Evolutionary conservation across 2,797 vertebrate species (phyloP).

Genomic region (Anableps anableps): DNA sequence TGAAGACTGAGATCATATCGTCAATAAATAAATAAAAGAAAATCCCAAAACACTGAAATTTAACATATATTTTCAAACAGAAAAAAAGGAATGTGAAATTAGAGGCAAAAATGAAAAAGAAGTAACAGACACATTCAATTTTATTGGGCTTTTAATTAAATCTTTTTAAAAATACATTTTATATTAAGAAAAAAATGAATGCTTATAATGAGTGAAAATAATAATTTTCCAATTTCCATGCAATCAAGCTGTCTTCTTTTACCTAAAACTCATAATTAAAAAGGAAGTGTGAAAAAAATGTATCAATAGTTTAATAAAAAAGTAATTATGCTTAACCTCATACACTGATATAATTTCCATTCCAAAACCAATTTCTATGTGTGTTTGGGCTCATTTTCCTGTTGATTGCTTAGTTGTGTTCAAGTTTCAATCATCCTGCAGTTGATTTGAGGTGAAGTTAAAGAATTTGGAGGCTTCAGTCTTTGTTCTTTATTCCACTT

Average conservation of each 20-base stretch:
- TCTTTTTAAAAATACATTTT: background rate
- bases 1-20: no score
- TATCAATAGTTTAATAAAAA: background rate
- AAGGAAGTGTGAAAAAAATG: background rate
- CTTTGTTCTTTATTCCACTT: background rate
- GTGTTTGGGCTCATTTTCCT: background rate
- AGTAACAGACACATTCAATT: background rate
- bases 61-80: background rate
- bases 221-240: background rate
- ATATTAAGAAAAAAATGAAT: no score
- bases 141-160: background rate
- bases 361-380: background rate
- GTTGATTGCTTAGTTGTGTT: background rate
- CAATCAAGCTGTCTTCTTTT: background rate
- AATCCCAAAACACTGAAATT: background rate
- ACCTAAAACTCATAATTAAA: background rate
- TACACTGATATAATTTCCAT: background rate
- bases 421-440: background rate
- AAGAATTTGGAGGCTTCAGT: background rate
- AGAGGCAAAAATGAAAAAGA: background rate
- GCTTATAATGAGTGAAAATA: background rate
- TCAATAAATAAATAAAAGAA: background rate
- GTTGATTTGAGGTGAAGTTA: background rate
- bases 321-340: background rate
- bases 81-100: background rate